These are phyloP conservation scores for Oncorhynchus keta DNA, from an alignment of 2,113 vertebrate genomes.

Conservation along the genomic window DNA sequence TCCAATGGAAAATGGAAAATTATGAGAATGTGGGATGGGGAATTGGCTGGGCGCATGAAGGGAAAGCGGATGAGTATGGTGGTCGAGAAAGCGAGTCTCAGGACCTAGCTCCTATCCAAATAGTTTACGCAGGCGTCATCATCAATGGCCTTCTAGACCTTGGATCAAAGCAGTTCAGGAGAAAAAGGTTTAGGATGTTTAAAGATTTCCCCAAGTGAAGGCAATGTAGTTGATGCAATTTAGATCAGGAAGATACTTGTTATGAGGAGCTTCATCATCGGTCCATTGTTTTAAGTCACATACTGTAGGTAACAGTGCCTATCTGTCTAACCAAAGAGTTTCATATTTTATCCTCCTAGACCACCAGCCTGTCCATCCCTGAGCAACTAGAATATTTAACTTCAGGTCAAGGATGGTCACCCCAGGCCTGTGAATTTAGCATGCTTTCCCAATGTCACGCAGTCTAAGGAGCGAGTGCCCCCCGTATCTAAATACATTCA, in stretches of 20 bases:
- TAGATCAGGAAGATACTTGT: neutral
- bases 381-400: neutral
- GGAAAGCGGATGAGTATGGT: neutral
- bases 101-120: neutral
- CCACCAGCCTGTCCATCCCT: neutral
- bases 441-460: conserved; percentile 61
- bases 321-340: neutral
- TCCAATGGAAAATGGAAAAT: conserved; percentile 74
- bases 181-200: neutral
- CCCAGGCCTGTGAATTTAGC: conserved; percentile 54
- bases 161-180: neutral
- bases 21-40: conserved; percentile 63
- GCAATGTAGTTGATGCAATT: neutral
- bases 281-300: neutral
- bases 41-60: neutral
- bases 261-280: neutral
- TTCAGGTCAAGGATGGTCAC: conserved; percentile 21
- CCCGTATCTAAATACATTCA: conserved; percentile 37
- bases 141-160: neutral
- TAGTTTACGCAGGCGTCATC: neutral
- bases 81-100: neutral
- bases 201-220: neutral
- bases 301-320: neutral
- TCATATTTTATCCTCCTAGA: neutral
- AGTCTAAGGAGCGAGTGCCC: conserved; percentile 28